Percentiles rank a stretch among this genome's conserved stretches.
phyloP scores from a whole-genome alignment of 2,113 vertebrate species.

The Myotis brandtii region DNA sequence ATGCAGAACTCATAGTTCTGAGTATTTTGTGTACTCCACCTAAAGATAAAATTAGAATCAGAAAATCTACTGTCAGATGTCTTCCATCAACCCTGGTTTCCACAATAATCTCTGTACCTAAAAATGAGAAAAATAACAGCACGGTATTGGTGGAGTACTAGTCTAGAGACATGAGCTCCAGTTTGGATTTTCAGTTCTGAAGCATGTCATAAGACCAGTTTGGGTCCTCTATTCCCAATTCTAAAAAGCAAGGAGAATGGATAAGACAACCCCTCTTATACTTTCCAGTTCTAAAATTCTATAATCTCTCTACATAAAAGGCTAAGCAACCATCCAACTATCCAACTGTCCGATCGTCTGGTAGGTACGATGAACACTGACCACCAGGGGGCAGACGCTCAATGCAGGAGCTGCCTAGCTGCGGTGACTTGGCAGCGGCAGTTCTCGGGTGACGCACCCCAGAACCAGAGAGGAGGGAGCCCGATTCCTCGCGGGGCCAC shows the following conservation, averaged over 20 bases:
- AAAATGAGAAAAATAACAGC: neutral
- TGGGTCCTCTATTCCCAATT: neutral
- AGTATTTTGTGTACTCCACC: neutral
- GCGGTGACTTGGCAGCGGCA: too few relatives aligned
- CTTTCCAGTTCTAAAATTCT: neutral
- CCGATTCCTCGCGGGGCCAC: too few relatives aligned
- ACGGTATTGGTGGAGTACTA: neutral
- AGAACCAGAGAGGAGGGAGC: too few relatives aligned
- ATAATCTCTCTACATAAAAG: neutral
- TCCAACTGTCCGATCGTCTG: too few relatives aligned
- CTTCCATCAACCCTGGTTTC: neutral
- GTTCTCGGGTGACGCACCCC: too few relatives aligned
- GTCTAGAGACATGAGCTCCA: neutral
- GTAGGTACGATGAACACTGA: too few relatives aligned
- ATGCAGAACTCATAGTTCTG: neutral
- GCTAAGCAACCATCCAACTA: too few relatives aligned
- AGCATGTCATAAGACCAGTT: neutral
- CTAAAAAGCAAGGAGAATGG: neutral
- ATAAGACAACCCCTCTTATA: neutral
- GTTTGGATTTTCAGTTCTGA: neutral
- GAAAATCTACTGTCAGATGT: neutral
- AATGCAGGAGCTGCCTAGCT: too few relatives aligned
- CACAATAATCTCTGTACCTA: neutral
- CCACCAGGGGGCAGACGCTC: too few relatives aligned
- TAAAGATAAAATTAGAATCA: slow-evolving; percentile 13